Evolutionary conservation across 2,113 vertebrate genomes (phyloP).

Genomic region (Silurus meridionalis): DNA sequence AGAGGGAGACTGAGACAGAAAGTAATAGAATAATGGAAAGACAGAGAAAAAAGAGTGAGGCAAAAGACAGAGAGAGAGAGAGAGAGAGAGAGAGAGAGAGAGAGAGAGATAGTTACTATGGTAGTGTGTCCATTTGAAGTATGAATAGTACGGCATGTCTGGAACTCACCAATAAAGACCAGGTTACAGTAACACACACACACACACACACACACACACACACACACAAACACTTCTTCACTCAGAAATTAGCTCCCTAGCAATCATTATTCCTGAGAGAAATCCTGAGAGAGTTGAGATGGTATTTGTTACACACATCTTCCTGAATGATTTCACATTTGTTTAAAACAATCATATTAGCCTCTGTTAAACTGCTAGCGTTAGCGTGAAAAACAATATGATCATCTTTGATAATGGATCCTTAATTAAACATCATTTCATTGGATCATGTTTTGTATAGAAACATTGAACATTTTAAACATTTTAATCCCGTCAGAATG

Average conservation of each 20-base stretch:
- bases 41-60: neutral
- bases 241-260: neutral
- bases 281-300: neutral
- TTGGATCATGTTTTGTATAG: neutral
- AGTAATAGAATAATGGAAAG: neutral
- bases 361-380: too few relatives aligned
- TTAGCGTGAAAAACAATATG: too few relatives aligned
- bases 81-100: neutral
- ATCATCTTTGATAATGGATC: too few relatives aligned
- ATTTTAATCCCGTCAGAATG: neutral
- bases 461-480: neutral
- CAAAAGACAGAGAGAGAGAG: neutral
- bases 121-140: constrained; percentile 21
- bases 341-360: too few relatives aligned
- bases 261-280: neutral
- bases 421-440: too few relatives aligned
- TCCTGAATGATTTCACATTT: too few relatives aligned
- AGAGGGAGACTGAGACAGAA: neutral
- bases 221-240: neutral
- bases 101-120: neutral
- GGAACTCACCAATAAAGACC: constrained; percentile 40
- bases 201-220: neutral
- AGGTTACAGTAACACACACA: constrained; percentile 13
- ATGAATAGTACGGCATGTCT: constrained; percentile 43
- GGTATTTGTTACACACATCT: too few relatives aligned